Evolutionary conservation across 64 coral and sea anemone species (phyloP).

Genomic region (Montipora cactus): DNA sequence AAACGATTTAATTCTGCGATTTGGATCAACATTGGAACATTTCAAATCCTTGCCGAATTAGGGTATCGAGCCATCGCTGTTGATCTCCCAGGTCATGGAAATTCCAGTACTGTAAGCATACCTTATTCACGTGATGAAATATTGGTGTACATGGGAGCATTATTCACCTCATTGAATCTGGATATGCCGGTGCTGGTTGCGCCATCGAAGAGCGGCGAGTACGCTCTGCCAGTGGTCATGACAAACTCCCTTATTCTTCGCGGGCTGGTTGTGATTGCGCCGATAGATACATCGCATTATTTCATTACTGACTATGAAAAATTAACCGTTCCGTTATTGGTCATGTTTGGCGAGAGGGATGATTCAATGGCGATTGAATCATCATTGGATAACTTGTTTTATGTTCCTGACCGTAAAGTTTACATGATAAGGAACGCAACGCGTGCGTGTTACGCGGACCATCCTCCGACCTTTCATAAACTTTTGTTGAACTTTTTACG

Average conservation of each 20-base stretch:
- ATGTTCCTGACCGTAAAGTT: slow-evolving; percentile 69
- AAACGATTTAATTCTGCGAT: slow-evolving; percentile 50
- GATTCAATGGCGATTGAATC: slow-evolving; percentile 64
- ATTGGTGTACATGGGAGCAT: slow-evolving; percentile 66
- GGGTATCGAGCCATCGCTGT: slow-evolving; percentile 78
- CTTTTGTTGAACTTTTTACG: slow-evolving; percentile 65
- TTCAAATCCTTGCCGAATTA: slow-evolving; percentile 60
- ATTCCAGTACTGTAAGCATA: slow-evolving; percentile 65
- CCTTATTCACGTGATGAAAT: slow-evolving; percentile 78
- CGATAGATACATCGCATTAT: slow-evolving; percentile 75
- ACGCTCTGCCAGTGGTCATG: slow-evolving; percentile 82
- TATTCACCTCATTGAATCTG: slow-evolving; percentile 46
- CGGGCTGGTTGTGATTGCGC: slow-evolving; percentile 80
- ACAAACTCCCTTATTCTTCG: slow-evolving; percentile 45
- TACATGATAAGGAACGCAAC: slow-evolving; percentile 82
- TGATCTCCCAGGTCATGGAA: slow-evolving; percentile 85
- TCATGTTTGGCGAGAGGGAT: slow-evolving; percentile 84
- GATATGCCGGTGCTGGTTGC: slow-evolving; percentile 58
- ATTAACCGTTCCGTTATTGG: slow-evolving; percentile 59
- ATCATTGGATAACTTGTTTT: slow-evolving; percentile 80
- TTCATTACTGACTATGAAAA: slow-evolving; percentile 53
- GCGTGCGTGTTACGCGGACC: slow-evolving; percentile 76
- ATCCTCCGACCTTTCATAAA: slow-evolving; percentile 81
- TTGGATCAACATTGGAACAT: slow-evolving; percentile 84
- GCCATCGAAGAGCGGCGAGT: slow-evolving; percentile 72